Evolutionary conservation across 2,888 invertebrate genomes (phyloP).

Genomic region (Merodon equestris): DNA sequence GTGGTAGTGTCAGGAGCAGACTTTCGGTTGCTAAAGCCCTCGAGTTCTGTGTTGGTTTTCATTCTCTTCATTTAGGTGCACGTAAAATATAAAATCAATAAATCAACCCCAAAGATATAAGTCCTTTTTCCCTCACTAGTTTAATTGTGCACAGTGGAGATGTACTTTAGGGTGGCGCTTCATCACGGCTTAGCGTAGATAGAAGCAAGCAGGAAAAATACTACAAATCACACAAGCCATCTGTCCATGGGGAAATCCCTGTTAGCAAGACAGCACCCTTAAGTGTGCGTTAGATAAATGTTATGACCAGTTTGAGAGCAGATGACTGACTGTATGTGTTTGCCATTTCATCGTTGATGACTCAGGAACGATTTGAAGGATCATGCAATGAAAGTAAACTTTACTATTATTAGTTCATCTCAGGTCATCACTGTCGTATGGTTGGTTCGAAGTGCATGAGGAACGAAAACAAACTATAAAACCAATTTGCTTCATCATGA

Average conservation of each 20-base stretch:
- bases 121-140: constrained; percentile 33
- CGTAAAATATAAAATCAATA: constrained; percentile 61
- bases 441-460: constrained; percentile 1
- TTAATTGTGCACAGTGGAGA: constrained; percentile 58
- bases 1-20: too few relatives aligned
- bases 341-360: constrained; percentile 29
- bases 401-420: constrained; percentile 50
- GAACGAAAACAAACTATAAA: constrained; percentile 57
- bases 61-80: too few relatives aligned
- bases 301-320: constrained; percentile 52
- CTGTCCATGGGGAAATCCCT: constrained; percentile 55
- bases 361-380: constrained; percentile 35
- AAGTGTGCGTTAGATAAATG: constrained; percentile 62
- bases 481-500: constrained; percentile 32
- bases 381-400: constrained; percentile 48
- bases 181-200: constrained; percentile 1
- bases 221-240: constrained; percentile 49
- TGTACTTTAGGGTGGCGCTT: constrained; percentile 56
- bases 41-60: too few relatives aligned
- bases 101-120: constrained; percentile 59
- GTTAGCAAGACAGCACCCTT: constrained; percentile 21
- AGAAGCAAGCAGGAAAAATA: constrained; percentile 13
- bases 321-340: neutral
- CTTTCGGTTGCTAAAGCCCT: too few relatives aligned
- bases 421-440: constrained; percentile 11